These are phyloP conservation scores for Orthonychiurus folsomi DNA, from an alignment of 2,888 invertebrate genomes.

Conservation along the genomic window DNA sequence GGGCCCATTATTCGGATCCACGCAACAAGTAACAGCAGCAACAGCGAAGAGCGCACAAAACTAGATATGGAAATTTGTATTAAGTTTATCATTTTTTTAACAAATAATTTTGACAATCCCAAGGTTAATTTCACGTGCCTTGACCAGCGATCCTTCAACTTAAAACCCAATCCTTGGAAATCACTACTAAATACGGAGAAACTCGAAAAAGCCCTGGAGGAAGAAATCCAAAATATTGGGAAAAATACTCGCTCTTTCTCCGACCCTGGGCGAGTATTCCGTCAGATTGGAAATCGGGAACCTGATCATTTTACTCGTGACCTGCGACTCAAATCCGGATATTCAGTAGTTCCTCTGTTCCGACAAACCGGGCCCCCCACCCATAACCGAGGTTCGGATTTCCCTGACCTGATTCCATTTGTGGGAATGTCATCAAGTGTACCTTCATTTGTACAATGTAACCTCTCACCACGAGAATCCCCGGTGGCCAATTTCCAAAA, in stretches of 20 bases:
- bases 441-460: too few species aligned
- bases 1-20: too few species aligned
- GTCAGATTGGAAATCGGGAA: neutral
- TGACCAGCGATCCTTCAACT: neutral
- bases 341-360: neutral
- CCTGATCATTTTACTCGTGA: neutral
- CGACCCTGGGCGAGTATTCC: neutral
- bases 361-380: neutral
- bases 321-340: neutral
- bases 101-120: too few species aligned
- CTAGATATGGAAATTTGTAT: too few species aligned
- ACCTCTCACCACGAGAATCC: neutral
- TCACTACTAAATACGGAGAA: too few species aligned
- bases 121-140: neutral
- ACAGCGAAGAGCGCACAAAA: too few species aligned
- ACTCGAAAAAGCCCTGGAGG: neutral
- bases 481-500: neutral
- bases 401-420: neutral
- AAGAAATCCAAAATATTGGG: neutral
- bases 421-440: neutral
- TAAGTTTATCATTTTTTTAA: too few species aligned
- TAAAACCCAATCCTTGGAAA: neutral
- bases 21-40: too few species aligned
- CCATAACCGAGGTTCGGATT: neutral
- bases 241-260: neutral